phyloP scores from a whole-genome alignment of 2,888 invertebrate species.

The Plagodis pulveraria region DNA sequence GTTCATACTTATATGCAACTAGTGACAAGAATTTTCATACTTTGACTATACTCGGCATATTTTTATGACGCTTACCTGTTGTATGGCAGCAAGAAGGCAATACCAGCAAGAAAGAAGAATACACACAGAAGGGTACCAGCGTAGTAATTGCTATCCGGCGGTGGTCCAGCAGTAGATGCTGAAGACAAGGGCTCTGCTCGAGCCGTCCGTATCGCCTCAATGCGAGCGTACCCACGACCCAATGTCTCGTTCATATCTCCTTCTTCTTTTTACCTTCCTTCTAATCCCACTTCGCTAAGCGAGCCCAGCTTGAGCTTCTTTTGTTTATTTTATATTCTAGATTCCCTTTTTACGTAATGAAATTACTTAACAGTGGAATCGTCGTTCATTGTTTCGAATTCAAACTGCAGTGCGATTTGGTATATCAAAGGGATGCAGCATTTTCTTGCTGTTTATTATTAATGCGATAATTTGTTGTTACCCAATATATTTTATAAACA shows the following conservation, averaged over 20 bases:
- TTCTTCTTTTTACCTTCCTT: conserved; percentile 5
- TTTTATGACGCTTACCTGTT: conserved; percentile 87
- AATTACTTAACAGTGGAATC: conserved; percentile 1
- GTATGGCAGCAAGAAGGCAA: conserved; percentile 95
- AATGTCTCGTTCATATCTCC: conserved; percentile 86
- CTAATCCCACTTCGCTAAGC: not conserved
- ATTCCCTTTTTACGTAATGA: conserved; percentile 20
- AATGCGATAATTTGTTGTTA: not conserved
- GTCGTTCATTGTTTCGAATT: conserved; percentile 8
- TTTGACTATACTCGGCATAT: conserved; percentile 2
- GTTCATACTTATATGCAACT: no score
- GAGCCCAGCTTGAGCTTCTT: conserved; percentile 2
- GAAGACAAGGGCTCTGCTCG: conserved; percentile 71
- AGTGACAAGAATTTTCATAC: no score
- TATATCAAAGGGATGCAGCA: no score
- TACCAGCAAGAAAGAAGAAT: conserved; percentile 92
- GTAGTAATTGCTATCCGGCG: conserved; percentile 79
- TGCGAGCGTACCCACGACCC: conserved; percentile 88
- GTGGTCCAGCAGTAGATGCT: conserved; percentile 38
- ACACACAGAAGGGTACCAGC: conserved; percentile 88
- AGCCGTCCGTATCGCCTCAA: conserved; percentile 83
- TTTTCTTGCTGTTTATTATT: no score
- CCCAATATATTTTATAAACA: not conserved
- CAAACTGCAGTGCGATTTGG: not conserved
- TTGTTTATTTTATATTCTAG: conserved; percentile 8